Evolutionary conservation across 2,113 vertebrate species (phyloP).

Genomic region (Caranx melampygus): DNA sequence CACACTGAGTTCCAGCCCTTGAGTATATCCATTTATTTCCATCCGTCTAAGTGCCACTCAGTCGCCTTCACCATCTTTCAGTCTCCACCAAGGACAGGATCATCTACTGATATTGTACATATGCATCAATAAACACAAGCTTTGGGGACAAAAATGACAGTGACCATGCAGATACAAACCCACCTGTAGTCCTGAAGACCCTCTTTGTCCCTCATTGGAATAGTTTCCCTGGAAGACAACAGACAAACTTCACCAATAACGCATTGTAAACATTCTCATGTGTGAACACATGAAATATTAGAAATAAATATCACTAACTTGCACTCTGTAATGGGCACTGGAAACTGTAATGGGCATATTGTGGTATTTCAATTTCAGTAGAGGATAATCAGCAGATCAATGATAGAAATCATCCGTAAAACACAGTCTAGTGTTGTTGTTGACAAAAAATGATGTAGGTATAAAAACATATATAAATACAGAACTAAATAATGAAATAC

Average conservation of each 20-base stretch:
- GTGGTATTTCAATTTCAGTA: not conserved
- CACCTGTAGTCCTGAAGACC: slow-evolving; percentile 98
- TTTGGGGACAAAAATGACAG: not conserved
- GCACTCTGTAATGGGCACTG: too few relatives aligned
- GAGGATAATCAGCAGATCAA: not conserved
- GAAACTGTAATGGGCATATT: not conserved
- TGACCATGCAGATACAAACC: not conserved
- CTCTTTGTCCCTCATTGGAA: slow-evolving; percentile 98
- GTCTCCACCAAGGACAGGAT: slow-evolving; percentile 5
- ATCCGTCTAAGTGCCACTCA: slow-evolving; percentile 30
- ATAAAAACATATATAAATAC: too few relatives aligned
- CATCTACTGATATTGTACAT: not conserved
- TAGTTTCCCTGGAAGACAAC: slow-evolving; percentile 84
- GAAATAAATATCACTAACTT: too few relatives aligned
- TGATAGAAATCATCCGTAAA: not conserved
- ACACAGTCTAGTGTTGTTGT: too few relatives aligned
- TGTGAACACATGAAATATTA: too few relatives aligned
- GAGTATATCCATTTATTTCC: slow-evolving; percentile 36
- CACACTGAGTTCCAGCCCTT: not conserved
- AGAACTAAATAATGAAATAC: too few relatives aligned
- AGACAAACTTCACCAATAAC: not conserved
- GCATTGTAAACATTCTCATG: not conserved
- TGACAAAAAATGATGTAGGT: too few relatives aligned
- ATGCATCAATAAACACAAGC: not conserved
- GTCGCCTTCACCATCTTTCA: not conserved